phyloP scores from a whole-genome alignment of 2,888 invertebrate genomes.

The Lucinisca nassula region DNA sequence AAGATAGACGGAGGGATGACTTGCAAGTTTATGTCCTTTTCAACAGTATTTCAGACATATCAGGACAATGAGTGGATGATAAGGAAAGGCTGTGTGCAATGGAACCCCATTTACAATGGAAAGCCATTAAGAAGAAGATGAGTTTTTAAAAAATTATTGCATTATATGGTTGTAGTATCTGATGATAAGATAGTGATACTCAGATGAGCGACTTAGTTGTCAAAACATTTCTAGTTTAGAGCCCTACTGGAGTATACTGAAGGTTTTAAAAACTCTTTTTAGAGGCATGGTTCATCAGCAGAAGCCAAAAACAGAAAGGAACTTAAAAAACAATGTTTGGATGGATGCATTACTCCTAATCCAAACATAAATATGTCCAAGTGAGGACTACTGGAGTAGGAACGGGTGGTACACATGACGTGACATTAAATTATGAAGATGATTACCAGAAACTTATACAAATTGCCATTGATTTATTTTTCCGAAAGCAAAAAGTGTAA shows the following conservation, averaged over 20 bases:
- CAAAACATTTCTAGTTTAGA: not conserved
- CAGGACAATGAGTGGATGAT: not conserved
- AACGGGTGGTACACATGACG: not conserved
- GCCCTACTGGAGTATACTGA: not conserved
- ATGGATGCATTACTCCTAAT: not conserved
- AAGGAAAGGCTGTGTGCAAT: not conserved
- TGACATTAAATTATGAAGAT: not conserved
- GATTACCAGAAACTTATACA: not conserved
- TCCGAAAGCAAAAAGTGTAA: not conserved
- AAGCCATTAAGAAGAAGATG: not conserved
- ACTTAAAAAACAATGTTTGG: not conserved
- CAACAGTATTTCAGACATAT: not conserved
- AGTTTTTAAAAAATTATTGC: not conserved
- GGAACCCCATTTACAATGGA: not conserved
- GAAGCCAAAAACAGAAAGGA: not conserved
- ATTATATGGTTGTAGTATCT: not conserved
- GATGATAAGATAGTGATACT: not conserved
- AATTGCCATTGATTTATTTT: not conserved
- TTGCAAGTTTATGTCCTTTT: not conserved
- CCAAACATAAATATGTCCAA: not conserved
- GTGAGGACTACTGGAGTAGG: not conserved
- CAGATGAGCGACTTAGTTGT: not conserved
- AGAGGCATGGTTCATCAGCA: not conserved
- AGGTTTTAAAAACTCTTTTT: not conserved
- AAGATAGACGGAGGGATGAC: not conserved